Conservation (phyloP, 1,140 invertebrate species). For the Platorchestia sp. region DNA sequence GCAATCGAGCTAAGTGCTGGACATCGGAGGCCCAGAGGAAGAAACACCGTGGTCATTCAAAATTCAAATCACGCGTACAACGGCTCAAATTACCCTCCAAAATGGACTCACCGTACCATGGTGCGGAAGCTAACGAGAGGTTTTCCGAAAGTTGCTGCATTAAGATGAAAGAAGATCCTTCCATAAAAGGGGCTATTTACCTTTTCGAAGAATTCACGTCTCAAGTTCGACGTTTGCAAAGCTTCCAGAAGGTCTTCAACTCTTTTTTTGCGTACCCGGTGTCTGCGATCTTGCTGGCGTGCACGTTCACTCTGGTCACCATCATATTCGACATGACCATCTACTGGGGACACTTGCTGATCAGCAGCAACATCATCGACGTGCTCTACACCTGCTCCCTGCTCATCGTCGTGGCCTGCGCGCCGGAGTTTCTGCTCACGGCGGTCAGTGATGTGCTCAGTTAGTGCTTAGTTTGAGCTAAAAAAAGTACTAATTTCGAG, state of each 20-base stretch:
- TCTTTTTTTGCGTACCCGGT: background rate
- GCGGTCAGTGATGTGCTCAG: background rate
- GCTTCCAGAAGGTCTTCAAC: conserved; percentile 3
- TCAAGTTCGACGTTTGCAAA: background rate
- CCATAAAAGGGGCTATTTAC: background rate
- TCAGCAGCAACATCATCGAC: background rate
- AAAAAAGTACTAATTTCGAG: too few relatives aligned
- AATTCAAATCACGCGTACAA: background rate
- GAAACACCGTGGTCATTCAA: background rate
- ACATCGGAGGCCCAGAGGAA: background rate
- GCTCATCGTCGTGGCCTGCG: background rate
- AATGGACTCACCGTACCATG: background rate
- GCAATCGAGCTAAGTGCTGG: background rate
- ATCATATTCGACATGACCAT: background rate
- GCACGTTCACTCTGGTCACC: background rate
- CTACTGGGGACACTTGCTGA: background rate
- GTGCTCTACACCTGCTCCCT: background rate
- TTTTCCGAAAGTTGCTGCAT: background rate
- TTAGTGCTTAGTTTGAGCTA: too few relatives aligned
- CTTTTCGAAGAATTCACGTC: background rate
- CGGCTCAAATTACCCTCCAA: background rate
- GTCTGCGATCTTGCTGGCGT: background rate
- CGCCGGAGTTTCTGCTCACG: background rate
- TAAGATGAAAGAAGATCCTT: background rate
- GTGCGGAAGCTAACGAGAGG: background rate